Evolutionary conservation across 2,113 vertebrate genomes (phyloP).

Genomic region (Chloebia gouldiae): DNA sequence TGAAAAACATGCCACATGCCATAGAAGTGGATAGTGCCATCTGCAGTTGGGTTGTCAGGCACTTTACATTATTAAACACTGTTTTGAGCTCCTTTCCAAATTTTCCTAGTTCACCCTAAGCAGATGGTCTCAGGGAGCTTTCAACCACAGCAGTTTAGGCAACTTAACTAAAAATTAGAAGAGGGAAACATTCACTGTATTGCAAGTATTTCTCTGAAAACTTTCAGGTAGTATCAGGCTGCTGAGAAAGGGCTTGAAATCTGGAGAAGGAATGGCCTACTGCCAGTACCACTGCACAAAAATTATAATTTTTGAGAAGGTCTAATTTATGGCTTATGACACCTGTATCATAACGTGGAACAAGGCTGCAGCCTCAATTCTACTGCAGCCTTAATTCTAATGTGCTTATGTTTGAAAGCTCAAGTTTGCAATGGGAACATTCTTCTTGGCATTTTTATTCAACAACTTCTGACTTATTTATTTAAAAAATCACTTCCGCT

Average conservation of each 20-base stretch:
- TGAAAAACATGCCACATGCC: neutral
- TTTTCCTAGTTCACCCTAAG: neutral
- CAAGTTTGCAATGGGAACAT: neutral
- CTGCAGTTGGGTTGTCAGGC: neutral
- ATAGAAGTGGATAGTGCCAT: neutral
- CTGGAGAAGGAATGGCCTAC: neutral
- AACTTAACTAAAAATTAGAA: neutral
- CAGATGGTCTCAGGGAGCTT: neutral
- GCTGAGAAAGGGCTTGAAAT: neutral
- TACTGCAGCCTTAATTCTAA: neutral
- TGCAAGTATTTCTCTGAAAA: neutral
- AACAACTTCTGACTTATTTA: neutral
- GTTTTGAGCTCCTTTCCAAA: neutral
- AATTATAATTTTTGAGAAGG: neutral
- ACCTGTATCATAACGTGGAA: neutral
- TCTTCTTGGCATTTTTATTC: neutral
- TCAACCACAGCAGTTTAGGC: neutral
- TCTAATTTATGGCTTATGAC: neutral
- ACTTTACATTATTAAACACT: neutral
- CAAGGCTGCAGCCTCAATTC: neutral
- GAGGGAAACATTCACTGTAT: neutral
- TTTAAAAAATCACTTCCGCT: neutral
- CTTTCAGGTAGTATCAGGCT: neutral
- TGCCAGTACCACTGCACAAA: neutral
- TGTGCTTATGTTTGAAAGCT: neutral